Evolutionary conservation across 2,888 invertebrate genomes (phyloP).

Genomic region (Drosophila hamatofila): DNA sequence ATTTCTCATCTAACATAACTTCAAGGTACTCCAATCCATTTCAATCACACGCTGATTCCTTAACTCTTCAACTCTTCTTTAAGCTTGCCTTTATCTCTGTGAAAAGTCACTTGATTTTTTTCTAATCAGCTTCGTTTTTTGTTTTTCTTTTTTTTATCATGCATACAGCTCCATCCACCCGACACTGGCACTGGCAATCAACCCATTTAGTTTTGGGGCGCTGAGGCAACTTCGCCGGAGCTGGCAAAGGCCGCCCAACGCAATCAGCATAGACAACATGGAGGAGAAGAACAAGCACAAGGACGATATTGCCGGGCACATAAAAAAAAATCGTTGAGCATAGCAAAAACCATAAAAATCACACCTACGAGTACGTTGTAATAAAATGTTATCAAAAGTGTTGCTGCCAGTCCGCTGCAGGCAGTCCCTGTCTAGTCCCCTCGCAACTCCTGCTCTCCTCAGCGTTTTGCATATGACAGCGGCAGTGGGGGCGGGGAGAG

Average conservation of each 20-base stretch:
- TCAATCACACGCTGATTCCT: neutral
- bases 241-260: slow-evolving; percentile 26
- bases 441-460: neutral
- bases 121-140: slow-evolving; percentile 51
- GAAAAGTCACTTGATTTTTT: slow-evolving; percentile 38
- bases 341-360: slow-evolving; percentile 82
- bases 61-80: neutral
- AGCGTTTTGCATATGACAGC: slow-evolving; percentile 79
- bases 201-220: slow-evolving; percentile 27
- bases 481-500: slow-evolving; percentile 18
- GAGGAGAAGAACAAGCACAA: slow-evolving; percentile 31
- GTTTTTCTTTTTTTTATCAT: slow-evolving; percentile 16
- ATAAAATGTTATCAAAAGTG: slow-evolving; percentile 83
- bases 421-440: slow-evolving; percentile 28
- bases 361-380: slow-evolving; percentile 81
- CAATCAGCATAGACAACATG: slow-evolving; percentile 75
- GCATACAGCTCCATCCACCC: slow-evolving; percentile 4
- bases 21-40: neutral
- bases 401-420: slow-evolving; percentile 65
- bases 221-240: slow-evolving; percentile 1
- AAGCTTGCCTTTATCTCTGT: slow-evolving; percentile 1
- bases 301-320: slow-evolving; percentile 55
- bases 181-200: slow-evolving; percentile 35
- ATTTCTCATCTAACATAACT: neutral
- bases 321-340: slow-evolving; percentile 75